Percentiles rank a stretch among this genome's conserved stretches.
Conservation (phyloP, 1,140 invertebrate genomes). For the Aphelenchoides fujianensis region DNA sequence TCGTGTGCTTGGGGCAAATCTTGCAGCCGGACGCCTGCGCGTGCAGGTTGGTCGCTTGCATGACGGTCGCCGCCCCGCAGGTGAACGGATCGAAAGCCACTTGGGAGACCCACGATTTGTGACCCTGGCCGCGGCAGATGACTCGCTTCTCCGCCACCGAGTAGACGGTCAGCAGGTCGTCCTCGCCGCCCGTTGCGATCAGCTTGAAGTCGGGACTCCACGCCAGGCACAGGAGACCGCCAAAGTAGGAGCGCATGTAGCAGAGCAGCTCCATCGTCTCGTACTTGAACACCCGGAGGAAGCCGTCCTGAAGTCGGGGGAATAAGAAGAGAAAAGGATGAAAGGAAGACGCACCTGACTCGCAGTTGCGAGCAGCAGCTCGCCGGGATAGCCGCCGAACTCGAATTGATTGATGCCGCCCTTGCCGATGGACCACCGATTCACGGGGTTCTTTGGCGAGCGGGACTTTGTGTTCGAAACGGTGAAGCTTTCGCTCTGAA, state of each 20-base stretch:
- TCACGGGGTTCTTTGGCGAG: conserved; percentile 88
- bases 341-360: conserved; percentile 40
- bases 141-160: conserved; percentile 74
- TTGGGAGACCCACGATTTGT: conserved; percentile 88
- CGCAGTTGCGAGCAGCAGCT: conserved; percentile 82
- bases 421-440: conserved; percentile 76
- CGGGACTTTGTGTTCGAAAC: conserved; percentile 94
- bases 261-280: conserved; percentile 91
- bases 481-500: conserved; percentile 79
- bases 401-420: conserved; percentile 87
- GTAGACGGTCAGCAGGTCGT: conserved; percentile 97
- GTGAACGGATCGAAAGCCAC: conserved; percentile 92
- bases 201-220: conserved; percentile 72
- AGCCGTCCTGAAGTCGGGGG: conserved; percentile 84
- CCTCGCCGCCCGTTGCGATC: conserved; percentile 75
- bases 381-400: conserved; percentile 85
- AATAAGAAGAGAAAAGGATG: too few species aligned
- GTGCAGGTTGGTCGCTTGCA: background rate
- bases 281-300: conserved; percentile 91
- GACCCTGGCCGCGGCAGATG: conserved; percentile 86
- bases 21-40: background rate
- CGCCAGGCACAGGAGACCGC: conserved; percentile 85
- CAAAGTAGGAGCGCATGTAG: conserved; percentile 74
- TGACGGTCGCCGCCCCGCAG: conserved; percentile 61
- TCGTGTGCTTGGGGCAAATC: background rate